Evolutionary conservation across 2,888 invertebrate genomes (phyloP), one percentile per base, ranked within the genome.

Genomic region (Eurytoma adleriae): DNA sequence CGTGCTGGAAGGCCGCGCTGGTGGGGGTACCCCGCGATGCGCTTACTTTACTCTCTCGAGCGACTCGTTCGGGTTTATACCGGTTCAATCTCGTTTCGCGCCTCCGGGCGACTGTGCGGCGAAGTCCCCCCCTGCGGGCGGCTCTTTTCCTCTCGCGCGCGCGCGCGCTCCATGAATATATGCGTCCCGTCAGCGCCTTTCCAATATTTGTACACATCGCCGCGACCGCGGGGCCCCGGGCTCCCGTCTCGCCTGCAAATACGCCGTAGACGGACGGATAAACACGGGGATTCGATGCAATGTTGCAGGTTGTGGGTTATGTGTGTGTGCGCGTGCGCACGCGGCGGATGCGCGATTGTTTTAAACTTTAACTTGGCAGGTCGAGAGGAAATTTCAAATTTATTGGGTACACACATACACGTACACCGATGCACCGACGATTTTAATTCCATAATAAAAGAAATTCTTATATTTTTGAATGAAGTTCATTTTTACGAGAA

Each of bases 41-140:
- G 40, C 64, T 13, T 27, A 40, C 62, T 4, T 30, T 16, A 0
- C 64, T 64, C 64, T 64, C 24, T 20, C 20, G 85, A 87, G 87
- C 83, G 86, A 86, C 86, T 84, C 80, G 80, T 82, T 78, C 86
- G 73, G 80, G 88, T 88, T 89, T 84, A 86, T 88, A 89, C 88
- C 87, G 88, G 89, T 87, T 89, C 66, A 66, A 78, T 81, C 79
- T 81, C 71, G 81, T 57, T 82, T 40, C n/a, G 16, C 62, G 20
- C 59, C 12, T 27, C 30, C 30, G 27, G 62, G 30, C 62, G 40
- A 30, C 40, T 27, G 16, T 61, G 61, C 40, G 40, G 18, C 10
- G 40, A 40, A 10, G 7, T 10, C 40, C 40, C 40, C 48, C 40
- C 56, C 82, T 67, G 81, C 24, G 27, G 62, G 62, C 62, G 13